Base-by-base conservation (phyloP, 2,888 invertebrate genomes). In the Galerucella calmariensis region DNA sequence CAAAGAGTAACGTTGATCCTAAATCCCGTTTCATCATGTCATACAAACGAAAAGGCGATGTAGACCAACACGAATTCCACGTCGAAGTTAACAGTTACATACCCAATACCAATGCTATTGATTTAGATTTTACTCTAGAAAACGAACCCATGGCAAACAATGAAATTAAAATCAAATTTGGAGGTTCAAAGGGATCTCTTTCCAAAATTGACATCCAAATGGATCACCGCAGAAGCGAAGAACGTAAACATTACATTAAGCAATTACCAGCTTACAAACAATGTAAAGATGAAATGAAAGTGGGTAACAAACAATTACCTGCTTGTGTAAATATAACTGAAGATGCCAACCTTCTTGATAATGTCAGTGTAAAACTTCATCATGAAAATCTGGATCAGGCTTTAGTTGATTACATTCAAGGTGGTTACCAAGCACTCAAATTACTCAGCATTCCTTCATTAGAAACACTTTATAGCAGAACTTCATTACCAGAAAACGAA, bases 301-400 rank as follows among this genome's bases (percentile, higher is more conserved):
- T 88, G 69, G 90, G 90, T 46, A 90, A 92, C 84, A 86, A 89
- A 77, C 90, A 90, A 83, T 88, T 91, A 73, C 85, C 88, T 3
- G 89, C 89, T 73, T 93, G 93, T 83, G 89, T 90, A 73, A 88
- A 90, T 76, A 88, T 90, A 81, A 90, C 90, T 9, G 83, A 88
- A 27, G 69, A 69, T 69, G 90, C 92, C 5, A 89, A 90, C 78
- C 85, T 89, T 53, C 87, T 91, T 67, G 90, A 93, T 81, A 85
- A 87, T 69, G 82, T 90, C 20, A 87, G 89, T 67, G 81, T 90
- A 4, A 84, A 89, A n/a, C 82, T 91, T 2, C 86, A 89, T 10
- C 90, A 90, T 85, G 88, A 90, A 65, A 89, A 91, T 69, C 79
- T 91, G 5, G 89, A 89, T 70, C 82, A 87, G 2, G 79, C 83